These are phyloP conservation scores for Myxocyprinus asiaticus DNA, from an alignment of 2,113 vertebrate species.

Conservation along the genomic window DNA sequence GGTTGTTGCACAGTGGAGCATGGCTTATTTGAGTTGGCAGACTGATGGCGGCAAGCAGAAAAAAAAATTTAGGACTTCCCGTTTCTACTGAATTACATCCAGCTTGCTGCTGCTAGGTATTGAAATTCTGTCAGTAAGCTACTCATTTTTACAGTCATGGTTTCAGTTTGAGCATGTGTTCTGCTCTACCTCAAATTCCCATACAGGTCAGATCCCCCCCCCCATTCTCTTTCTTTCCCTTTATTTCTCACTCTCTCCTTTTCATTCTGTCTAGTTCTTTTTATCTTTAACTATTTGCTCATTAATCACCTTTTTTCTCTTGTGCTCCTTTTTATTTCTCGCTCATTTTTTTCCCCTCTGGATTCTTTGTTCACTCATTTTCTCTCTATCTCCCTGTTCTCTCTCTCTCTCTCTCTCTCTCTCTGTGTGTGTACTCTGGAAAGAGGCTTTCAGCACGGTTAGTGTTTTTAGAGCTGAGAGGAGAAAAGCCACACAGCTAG, in stretches of 20 bases:
- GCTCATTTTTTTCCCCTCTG: background rate
- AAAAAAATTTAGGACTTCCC: slow-evolving; percentile 50
- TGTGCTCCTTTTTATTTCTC: background rate
- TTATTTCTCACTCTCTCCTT: background rate
- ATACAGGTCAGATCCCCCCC: background rate
- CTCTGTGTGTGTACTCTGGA: slow-evolving; percentile 28
- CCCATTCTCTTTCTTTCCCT: background rate
- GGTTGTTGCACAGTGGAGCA: slow-evolving; percentile 37
- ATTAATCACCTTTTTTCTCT: background rate
- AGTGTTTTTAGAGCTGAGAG: slow-evolving; percentile 13
- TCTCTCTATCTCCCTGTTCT: slow-evolving; percentile 3
- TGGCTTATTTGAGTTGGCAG: slow-evolving; percentile 57
- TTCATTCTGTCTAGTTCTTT: background rate
- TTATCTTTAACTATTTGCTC: background rate
- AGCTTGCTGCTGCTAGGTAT: slow-evolving; percentile 45
- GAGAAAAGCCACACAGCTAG: slow-evolving; percentile 23
- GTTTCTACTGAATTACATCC: slow-evolving; percentile 51
- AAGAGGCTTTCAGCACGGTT: slow-evolving; percentile 39
- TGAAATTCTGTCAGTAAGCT: slow-evolving; percentile 35
- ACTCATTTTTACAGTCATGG: background rate
- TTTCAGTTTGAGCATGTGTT: slow-evolving; percentile 38
- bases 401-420: slow-evolving; percentile 20
- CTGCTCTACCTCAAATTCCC: slow-evolving; percentile 34
- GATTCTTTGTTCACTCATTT: background rate
- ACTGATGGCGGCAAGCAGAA: slow-evolving; percentile 12